Evolutionary conservation across 2,797 vertebrate species (phyloP), one percentile per base, ranked within the genome.

Genomic region (Rhodeus uyekii): DNA sequence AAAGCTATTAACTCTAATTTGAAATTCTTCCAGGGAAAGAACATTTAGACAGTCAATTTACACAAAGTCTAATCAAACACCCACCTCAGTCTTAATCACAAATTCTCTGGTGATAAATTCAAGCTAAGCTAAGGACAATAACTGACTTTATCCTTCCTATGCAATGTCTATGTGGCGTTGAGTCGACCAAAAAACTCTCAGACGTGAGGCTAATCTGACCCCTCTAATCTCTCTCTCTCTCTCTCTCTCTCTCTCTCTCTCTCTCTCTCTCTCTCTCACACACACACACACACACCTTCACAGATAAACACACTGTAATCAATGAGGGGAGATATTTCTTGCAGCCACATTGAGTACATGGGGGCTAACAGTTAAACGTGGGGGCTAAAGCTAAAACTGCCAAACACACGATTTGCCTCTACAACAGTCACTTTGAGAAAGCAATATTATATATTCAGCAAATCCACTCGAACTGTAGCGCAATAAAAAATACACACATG

Each of bases 141-240:
- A 75, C 34, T 36, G 63, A 71, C 48, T 81, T 67, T 60, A 68
- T 60, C 48, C 39, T 7, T 78, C 82, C 67, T 22, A 18, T 39
- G 72, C 63, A 42, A 39, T 48, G 78, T 67, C 81, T 79, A 75
- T 78, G 39, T 39, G 76, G 82, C 61, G 50, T 53, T 71, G 65
- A 42, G 24, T n/a, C 55, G 80, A 64, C 76, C 75, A 76, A 84
- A 72, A 77, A 65, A 77, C 65, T 75, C 78, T 48, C 63, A 58
- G 67, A 77, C 75, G 34, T 32, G 44, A 65, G 55, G 22, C 61
- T 85, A 76, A 84, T 84, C 84, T 79, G 76, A 76, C 71, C 69
- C 69, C 75, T 83, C 46, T 50, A 85, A 65, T 78, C 78, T n/a
- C n/a, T n/a, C n/a, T n/a, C n/a, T n/a, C n/a, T n/a, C n/a, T n/a